phyloP scores from a whole-genome alignment of 2,888 invertebrate genomes.

The Odontomyia ornata region DNA sequence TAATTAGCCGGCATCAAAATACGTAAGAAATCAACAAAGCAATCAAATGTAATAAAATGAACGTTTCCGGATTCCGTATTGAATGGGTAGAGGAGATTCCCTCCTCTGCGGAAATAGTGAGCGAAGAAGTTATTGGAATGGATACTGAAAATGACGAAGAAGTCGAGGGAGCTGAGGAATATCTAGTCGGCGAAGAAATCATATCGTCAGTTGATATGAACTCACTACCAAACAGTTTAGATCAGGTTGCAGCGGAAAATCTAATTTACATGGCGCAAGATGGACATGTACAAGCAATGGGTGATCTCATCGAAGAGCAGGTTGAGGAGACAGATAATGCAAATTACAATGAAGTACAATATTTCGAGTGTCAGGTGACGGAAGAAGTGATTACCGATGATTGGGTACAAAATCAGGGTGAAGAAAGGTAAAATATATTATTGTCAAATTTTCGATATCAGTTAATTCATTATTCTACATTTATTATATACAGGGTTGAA shows the following conservation, averaged over 20 bases:
- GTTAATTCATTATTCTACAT: too few species aligned
- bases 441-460: slow-evolving; percentile 24
- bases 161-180: slow-evolving; percentile 41
- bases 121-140: slow-evolving; percentile 48
- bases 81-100: slow-evolving; percentile 57
- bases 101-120: slow-evolving; percentile 28
- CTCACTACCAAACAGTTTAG: slow-evolving; percentile 56
- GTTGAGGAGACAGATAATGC: slow-evolving; percentile 54
- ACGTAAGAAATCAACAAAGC: too few species aligned
- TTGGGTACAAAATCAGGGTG: slow-evolving; percentile 78
- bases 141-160: slow-evolving; percentile 40
- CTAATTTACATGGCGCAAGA: slow-evolving; percentile 71
- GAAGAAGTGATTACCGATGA: slow-evolving; percentile 85
- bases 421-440: slow-evolving; percentile 69
- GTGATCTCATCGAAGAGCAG: slow-evolving; percentile 57
- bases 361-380: slow-evolving; percentile 73
- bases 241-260: slow-evolving; percentile 73
- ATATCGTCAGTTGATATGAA: slow-evolving; percentile 50
- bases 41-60: slow-evolving; percentile 49
- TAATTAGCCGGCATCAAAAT: too few species aligned
- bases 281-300: slow-evolving; percentile 60
- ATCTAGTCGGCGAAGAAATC: slow-evolving; percentile 51
- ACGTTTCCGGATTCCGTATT: slow-evolving; percentile 56
- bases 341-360: slow-evolving; percentile 54
- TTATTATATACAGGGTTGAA: slow-evolving; percentile 75